A percentile compares a stretch with the other conserved stretches of the same genome.
Conservation (phyloP, 2,888 invertebrate species). For the Tinea semifulvella region DNA sequence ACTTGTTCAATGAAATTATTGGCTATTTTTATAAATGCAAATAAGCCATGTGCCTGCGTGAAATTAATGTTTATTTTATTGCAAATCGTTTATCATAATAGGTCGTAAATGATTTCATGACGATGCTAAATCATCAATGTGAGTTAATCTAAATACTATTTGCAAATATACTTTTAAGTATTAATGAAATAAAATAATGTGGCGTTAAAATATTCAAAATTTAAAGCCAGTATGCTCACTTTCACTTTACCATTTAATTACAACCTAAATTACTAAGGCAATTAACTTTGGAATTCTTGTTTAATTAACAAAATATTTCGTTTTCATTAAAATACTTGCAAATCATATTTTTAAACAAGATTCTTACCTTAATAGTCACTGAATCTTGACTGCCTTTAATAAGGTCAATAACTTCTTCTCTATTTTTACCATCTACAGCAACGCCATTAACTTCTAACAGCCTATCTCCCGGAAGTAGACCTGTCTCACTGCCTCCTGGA, state of each 20-base stretch:
- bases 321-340: not conserved
- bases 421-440: conserved; percentile 82
- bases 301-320: not conserved
- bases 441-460: conserved; percentile 90
- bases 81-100: not conserved
- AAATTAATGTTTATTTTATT: not conserved
- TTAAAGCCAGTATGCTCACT: not conserved
- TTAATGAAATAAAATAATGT: not conserved
- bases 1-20: not conserved
- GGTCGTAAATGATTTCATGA: conserved; percentile 3
- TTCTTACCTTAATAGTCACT: conserved; percentile 83
- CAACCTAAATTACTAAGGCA: not conserved
- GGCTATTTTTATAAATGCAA: not conserved
- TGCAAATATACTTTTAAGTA: not conserved
- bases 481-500: conserved; percentile 80
- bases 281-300: not conserved
- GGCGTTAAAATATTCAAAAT: not conserved
- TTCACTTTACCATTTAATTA: conserved; percentile 8
- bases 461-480: conserved; percentile 93
- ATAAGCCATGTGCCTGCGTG: not conserved
- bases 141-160: too few relatives aligned
- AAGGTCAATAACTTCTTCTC: conserved; percentile 93
- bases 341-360: not conserved
- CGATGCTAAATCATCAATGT: not conserved
- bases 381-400: conserved; percentile 86